phyloP scores from a whole-genome alignment of 2,797 vertebrate genomes.

The Neosalanx taihuensis region DNA sequence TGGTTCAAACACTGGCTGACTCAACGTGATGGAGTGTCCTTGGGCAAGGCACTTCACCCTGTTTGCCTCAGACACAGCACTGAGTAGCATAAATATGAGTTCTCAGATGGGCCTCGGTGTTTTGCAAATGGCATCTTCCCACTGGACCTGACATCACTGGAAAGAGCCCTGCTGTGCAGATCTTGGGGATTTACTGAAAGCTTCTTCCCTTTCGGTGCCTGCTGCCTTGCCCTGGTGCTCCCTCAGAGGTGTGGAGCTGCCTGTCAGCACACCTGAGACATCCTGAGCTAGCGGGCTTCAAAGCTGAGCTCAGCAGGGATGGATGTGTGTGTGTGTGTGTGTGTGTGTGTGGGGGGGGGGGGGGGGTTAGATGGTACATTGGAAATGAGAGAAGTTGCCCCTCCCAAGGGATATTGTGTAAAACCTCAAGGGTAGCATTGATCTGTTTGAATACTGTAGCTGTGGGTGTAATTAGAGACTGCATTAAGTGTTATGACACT shows the following conservation, averaged over 20 bases:
- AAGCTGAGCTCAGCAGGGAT: background rate
- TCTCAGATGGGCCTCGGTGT: too few species aligned
- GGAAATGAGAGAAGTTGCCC: background rate
- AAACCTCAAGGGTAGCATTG: background rate
- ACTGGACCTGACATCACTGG: too few species aligned
- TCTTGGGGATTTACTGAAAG: background rate
- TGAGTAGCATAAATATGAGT: too few species aligned
- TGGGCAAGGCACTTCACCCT: too few species aligned
- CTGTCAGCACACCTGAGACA: background rate
- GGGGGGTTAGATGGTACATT: background rate
- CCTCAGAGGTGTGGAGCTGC: background rate
- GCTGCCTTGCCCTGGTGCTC: background rate
- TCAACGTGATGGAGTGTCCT: too few species aligned
- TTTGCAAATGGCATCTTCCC: too few species aligned
- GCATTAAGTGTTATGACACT: background rate
- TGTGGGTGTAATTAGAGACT: background rate
- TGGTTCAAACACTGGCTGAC: too few species aligned
- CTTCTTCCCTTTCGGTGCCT: background rate
- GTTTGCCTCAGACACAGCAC: too few species aligned
- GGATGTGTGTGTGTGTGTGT: too few species aligned
- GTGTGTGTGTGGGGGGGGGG: too few species aligned
- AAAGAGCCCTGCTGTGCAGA: too few species aligned
- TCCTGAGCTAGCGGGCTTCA: too few species aligned
- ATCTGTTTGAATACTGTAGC: background rate
- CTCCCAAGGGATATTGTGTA: background rate